Evolutionary conservation across 2,888 invertebrate genomes (phyloP).

Genomic region (Callimorpha dominula): DNA sequence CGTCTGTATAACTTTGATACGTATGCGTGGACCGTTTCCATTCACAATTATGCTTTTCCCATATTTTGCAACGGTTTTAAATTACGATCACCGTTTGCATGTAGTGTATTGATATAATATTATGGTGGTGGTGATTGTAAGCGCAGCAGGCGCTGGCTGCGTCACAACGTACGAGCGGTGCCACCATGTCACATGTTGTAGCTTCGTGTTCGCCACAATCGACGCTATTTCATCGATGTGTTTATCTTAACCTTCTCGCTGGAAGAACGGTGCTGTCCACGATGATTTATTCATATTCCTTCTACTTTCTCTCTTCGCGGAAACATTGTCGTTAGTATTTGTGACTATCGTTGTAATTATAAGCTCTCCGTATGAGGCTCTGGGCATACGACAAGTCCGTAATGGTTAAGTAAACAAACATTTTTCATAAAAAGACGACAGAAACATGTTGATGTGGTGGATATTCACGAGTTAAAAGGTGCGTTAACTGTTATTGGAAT

Average conservation of each 20-base stretch:
- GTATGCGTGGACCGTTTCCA: background rate
- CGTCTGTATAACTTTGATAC: background rate
- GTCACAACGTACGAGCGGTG: conserved; percentile 58
- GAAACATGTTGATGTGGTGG: conserved; percentile 49
- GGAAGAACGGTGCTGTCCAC: conserved; percentile 53
- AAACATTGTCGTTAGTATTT: conserved; percentile 72
- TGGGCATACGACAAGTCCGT: conserved; percentile 16
- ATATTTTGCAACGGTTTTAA: conserved; percentile 23
- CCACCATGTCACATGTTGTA: conserved; percentile 66
- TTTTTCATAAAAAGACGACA: conserved; percentile 36
- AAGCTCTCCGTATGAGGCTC: conserved; percentile 42
- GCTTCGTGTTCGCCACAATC: conserved; percentile 69
- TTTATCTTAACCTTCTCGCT: conserved; percentile 75
- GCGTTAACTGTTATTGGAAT: conserved; percentile 53
- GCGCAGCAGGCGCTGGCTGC: conserved; percentile 60
- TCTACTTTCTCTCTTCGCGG: conserved; percentile 74
- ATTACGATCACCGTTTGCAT: conserved; percentile 18
- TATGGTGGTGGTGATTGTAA: conserved; percentile 45
- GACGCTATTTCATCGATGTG: conserved; percentile 73
- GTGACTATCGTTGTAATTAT: conserved; percentile 68
- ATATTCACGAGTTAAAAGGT: conserved; percentile 52
- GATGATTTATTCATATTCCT: conserved; percentile 77
- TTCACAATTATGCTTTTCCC: conserved; percentile 10
- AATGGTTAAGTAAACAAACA: conserved; percentile 47
- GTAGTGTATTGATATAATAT: conserved; percentile 23